Base-by-base conservation (phyloP, 2,888 invertebrate genomes). In the Eristalis intricaria region DNA sequence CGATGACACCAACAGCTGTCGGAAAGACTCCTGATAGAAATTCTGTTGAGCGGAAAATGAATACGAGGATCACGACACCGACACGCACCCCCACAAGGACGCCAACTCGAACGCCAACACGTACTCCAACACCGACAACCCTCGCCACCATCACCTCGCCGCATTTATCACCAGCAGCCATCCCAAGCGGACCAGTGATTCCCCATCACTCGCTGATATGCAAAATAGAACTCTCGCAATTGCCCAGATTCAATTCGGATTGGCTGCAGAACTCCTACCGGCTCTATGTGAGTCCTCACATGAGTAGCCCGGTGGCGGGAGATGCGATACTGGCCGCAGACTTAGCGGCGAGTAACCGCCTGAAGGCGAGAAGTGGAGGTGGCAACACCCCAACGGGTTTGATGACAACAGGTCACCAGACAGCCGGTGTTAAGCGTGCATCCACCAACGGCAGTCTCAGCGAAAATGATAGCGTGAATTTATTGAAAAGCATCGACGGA, bases 161-260 rank as follows among this genome's bases (percentile, higher is more conserved):
- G 74, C 79, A 70, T 74, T 81, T 66, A 75, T 73, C 79, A 65
- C 77, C 85, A 22, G 78, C 87, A 26, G 77, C 80, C 5, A 89
- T 89, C 15, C 89, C 89, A 0, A 88, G 89, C 0, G 82, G 82
- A 15, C 77, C 77, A 64, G 70, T 69, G 50, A 73, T 71, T 68
- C 76, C 85, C 65, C 75, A 68, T 40, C 74, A 78, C 32, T 90
- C 92, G 23, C 77, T 92, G 22, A 91, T 93, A 66, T 93, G 93
- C 88, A 91, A 91, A 89, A 92, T 93, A 35, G 92, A 92, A 79
- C 89, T 93, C 66, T 90, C 90, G 22, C 92, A 92, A 29, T 87
- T 93, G 83, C 88, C 89, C 15, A 91, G 91, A 11, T 89, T 92
- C 65, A 90, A 90, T n/a, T 89, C 90, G 11, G 92, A 92, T 74